These are phyloP conservation scores for Melipona bicolor DNA, from an alignment of 2,888 invertebrate species.

Conservation along the genomic window DNA sequence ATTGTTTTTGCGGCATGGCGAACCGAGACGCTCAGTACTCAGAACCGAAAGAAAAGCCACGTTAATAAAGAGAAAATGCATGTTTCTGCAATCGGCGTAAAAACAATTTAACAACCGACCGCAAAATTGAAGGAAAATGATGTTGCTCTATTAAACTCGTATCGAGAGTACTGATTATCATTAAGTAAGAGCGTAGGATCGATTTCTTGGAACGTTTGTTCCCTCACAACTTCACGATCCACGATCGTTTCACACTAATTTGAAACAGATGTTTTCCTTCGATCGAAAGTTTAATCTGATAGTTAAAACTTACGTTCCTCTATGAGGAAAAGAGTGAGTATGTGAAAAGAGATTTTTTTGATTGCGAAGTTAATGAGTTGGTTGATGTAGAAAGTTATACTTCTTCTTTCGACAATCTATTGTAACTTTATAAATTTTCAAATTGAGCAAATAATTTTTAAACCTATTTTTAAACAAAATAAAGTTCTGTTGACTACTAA, in stretches of 20 bases:
- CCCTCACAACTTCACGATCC: not conserved
- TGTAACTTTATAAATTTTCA: not conserved
- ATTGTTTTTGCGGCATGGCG: conserved; percentile 44
- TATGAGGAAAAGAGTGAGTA: not conserved
- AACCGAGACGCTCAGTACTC: conserved; percentile 3
- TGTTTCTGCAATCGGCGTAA: conserved; percentile 16
- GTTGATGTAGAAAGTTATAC: not conserved
- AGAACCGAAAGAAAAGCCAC: not conserved
- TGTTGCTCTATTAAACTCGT: conserved; percentile 24
- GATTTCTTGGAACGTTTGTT: conserved; percentile 10
- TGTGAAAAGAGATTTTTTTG: not conserved
- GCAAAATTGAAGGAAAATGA: conserved; percentile 23
- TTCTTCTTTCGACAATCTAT: not conserved
- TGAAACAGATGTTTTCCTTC: not conserved
- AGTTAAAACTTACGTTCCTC: not conserved
- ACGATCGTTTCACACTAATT: not conserved
- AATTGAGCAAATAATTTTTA: not conserved
- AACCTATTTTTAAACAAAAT: no score
- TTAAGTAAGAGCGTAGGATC: conserved; percentile 7
- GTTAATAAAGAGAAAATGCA: conserved; percentile 39
- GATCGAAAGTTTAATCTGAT: not conserved
- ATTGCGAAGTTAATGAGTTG: not conserved
- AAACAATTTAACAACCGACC: not conserved
- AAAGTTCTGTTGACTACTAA: no score
- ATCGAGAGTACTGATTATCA: conserved; percentile 18